Percentiles rank a stretch among this genome's conserved stretches.
phyloP scores from a whole-genome alignment of 2,797 vertebrate species.

The Rhabdomys pumilio region DNA sequence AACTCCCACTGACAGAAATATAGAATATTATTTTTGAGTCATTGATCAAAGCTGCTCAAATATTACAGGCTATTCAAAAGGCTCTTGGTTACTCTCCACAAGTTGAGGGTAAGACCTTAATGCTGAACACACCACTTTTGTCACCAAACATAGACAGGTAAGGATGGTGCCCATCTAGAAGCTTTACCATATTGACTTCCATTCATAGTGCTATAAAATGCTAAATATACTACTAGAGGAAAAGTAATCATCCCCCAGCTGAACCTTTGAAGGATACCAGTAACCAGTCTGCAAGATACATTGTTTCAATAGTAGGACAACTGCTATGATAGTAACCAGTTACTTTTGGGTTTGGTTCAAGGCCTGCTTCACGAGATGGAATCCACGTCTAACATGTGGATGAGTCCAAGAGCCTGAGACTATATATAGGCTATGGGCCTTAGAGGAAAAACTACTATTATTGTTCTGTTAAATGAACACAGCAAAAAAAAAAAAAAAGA shows the following conservation, averaged over 20 bases:
- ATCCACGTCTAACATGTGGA: background rate
- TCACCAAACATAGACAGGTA: background rate
- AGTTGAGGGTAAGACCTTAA: background rate
- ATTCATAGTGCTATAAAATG: background rate
- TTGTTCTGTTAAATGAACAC: background rate
- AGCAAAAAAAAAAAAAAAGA: background rate
- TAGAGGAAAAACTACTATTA: background rate
- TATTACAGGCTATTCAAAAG: background rate
- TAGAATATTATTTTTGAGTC: background rate
- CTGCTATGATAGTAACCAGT: too few relatives aligned
- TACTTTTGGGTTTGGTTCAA: background rate
- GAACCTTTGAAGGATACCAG: background rate
- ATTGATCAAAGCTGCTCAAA: background rate
- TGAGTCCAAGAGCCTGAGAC: background rate
- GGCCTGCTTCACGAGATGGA: background rate
- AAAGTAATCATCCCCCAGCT: background rate
- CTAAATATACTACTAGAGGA: background rate
- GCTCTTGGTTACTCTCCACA: background rate
- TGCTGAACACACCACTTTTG: background rate
- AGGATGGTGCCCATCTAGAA: background rate
- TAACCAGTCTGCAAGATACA: background rate
- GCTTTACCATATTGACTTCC: too few relatives aligned
- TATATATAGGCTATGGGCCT: background rate
- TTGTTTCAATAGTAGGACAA: background rate
- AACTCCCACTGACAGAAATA: background rate